Conservation (phyloP, 2,797 vertebrate genomes). For the Graptemys geographica region DNA sequence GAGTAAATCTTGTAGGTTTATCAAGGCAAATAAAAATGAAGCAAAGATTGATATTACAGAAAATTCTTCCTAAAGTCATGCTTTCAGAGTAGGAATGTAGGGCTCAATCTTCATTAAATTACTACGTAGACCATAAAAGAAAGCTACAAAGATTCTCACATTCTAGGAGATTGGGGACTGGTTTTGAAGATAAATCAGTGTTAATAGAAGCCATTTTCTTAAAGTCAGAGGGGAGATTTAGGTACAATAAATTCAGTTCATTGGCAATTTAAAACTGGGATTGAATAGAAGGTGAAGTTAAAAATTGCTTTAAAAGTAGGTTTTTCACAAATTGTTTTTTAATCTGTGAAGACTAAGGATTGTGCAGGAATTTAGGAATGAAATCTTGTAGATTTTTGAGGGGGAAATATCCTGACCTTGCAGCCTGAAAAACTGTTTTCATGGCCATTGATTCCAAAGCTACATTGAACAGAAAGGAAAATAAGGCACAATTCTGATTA, state of each 20-base stretch:
- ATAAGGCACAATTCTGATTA: neutral
- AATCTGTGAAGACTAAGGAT: neutral
- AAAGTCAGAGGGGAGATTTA: neutral
- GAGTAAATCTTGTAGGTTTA: neutral
- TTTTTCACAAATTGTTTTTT: neutral
- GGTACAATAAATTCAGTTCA: neutral
- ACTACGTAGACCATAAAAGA: neutral
- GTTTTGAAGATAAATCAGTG: neutral
- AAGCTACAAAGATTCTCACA: neutral
- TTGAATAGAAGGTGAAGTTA: neutral
- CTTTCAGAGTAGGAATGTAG: neutral
- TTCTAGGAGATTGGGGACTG: neutral
- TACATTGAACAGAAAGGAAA: neutral
- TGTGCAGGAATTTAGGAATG: neutral
- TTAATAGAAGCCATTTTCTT: neutral
- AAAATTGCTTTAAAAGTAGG: neutral
- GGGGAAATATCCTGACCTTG: neutral
- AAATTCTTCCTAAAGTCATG: neutral
- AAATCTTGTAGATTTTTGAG: accelerated
- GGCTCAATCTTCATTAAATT: neutral
- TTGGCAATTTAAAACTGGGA: neutral
- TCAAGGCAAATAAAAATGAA: neutral
- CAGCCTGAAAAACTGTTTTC: neutral
- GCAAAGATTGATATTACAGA: accelerated
- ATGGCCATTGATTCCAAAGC: neutral